Conservation (phyloP, 1,140 invertebrate genomes). For the Atta cephalotes region DNA sequence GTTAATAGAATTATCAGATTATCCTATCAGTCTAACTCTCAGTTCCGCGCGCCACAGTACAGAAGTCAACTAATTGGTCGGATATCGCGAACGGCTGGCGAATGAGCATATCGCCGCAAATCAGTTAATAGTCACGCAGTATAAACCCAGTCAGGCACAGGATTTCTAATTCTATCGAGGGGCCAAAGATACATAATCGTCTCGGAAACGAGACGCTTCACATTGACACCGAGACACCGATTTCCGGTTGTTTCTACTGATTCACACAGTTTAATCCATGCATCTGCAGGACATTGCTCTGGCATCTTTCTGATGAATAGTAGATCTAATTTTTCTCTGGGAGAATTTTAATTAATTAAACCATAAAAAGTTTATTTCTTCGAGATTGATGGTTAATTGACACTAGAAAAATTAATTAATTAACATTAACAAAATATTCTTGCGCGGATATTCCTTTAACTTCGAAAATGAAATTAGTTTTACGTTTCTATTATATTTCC, state of each 20-base stretch:
- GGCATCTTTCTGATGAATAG: not conserved
- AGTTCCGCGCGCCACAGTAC: slow-evolving; percentile 2
- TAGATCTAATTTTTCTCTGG: not conserved
- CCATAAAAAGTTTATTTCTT: not conserved
- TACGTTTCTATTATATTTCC: slow-evolving; percentile 5
- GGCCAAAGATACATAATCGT: slow-evolving; percentile 22
- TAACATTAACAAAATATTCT: not conserved
- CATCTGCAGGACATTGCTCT: not conserved
- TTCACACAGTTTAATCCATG: slow-evolving; percentile 5
- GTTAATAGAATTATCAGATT: slow-evolving; percentile 74
- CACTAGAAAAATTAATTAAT: not conserved
- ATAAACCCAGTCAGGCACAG: slow-evolving; percentile 41
- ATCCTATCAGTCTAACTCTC: slow-evolving; percentile 60
- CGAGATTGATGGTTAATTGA: not conserved
- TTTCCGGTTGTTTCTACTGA: not conserved
- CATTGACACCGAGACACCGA: not conserved
- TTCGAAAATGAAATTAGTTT: slow-evolving; percentile 21
- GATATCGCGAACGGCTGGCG: slow-evolving; percentile 19
- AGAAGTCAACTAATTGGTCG: slow-evolving; percentile 65
- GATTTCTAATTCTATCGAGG: slow-evolving; percentile 72
- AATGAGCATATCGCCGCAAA: slow-evolving; percentile 59
- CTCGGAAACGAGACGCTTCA: not conserved
- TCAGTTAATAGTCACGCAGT: slow-evolving; percentile 73
- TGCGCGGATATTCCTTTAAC: not conserved
- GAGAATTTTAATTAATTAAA: not conserved